These are phyloP conservation scores for Liodrosophila aerea DNA, from an alignment of 2,888 invertebrate species.

Conservation along the genomic window DNA sequence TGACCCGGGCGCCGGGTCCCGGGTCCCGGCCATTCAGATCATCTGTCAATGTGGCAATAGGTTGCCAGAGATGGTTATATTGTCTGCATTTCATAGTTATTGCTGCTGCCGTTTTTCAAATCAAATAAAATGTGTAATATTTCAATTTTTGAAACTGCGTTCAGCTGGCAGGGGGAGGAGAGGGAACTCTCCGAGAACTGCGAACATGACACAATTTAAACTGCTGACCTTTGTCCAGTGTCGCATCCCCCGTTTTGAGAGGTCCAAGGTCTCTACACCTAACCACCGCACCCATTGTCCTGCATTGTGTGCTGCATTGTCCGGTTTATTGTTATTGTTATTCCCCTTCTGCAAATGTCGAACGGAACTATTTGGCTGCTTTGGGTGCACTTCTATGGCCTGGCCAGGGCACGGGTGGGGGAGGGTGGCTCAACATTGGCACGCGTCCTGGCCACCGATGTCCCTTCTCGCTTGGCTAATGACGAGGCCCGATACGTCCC, in stretches of 20 bases:
- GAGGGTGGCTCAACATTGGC: slow-evolving; percentile 43
- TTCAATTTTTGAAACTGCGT: slow-evolving; percentile 67
- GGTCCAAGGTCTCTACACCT: slow-evolving; percentile 45
- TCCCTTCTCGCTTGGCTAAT: slow-evolving; percentile 55
- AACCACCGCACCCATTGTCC: slow-evolving; percentile 47
- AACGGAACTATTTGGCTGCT: slow-evolving; percentile 71
- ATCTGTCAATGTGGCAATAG: slow-evolving; percentile 56
- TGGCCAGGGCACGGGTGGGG: slow-evolving; percentile 4
- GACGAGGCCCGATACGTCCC: slow-evolving; percentile 53
- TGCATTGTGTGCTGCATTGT: slow-evolving; percentile 52
- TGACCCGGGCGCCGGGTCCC: slow-evolving; percentile 26
- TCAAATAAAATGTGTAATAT: slow-evolving; percentile 76
- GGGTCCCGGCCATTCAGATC: slow-evolving; percentile 36
- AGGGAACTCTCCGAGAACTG: slow-evolving; percentile 48
- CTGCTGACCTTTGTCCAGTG: slow-evolving; percentile 67
- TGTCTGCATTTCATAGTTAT: slow-evolving; percentile 59
- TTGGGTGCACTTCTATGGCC: slow-evolving; percentile 66
- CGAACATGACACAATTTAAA: slow-evolving; percentile 76
- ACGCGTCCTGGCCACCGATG: slow-evolving; percentile 55
- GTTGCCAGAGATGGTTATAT: slow-evolving; percentile 41
- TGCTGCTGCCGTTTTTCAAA: slow-evolving; percentile 52
- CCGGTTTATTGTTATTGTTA: slow-evolving; percentile 79
- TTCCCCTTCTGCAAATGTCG: slow-evolving; percentile 53
- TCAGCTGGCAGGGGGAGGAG: slow-evolving; percentile 7
- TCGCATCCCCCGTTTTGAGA: slow-evolving; percentile 50